Conservation (phyloP, 2,797 vertebrate species). For the Sitta carolinensis region DNA sequence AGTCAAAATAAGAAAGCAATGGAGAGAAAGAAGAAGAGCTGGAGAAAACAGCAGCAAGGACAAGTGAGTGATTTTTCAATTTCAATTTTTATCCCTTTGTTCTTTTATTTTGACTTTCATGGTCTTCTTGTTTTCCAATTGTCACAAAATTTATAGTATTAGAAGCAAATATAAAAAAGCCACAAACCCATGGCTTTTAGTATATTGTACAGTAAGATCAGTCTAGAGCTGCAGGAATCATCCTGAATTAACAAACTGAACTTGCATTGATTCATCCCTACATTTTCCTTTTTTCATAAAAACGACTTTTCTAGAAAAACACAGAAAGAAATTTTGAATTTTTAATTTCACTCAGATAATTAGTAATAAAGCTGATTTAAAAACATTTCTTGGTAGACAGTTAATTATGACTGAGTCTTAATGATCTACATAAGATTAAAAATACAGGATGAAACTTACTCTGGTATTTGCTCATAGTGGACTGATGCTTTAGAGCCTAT, state of each 20-base stretch:
- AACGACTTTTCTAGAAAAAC: neutral
- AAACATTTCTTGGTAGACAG: neutral
- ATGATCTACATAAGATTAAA: neutral
- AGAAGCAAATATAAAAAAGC: neutral
- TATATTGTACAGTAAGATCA: neutral
- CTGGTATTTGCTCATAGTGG: neutral
- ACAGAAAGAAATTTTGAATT: neutral
- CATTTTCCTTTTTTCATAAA: neutral
- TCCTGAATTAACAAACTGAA: neutral
- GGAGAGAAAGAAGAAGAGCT: constrained; percentile 21
- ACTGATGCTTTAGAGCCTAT: neutral
- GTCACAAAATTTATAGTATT: neutral
- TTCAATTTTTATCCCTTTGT: constrained; percentile 2
- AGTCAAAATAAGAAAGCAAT: neutral
- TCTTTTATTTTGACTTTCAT: neutral
- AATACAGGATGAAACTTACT: neutral
- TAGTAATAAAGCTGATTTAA: neutral
- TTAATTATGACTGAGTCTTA: neutral
- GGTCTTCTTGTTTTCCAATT: neutral
- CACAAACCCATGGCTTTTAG: neutral
- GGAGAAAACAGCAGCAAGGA: neutral
- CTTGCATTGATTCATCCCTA: neutral
- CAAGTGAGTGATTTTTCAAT: constrained; percentile 49
- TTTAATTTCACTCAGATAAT: neutral
- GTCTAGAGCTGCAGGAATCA: neutral